These are phyloP conservation scores for Agrypnia vestita DNA, from an alignment of 1,140 invertebrate species.

Conservation along the genomic window DNA sequence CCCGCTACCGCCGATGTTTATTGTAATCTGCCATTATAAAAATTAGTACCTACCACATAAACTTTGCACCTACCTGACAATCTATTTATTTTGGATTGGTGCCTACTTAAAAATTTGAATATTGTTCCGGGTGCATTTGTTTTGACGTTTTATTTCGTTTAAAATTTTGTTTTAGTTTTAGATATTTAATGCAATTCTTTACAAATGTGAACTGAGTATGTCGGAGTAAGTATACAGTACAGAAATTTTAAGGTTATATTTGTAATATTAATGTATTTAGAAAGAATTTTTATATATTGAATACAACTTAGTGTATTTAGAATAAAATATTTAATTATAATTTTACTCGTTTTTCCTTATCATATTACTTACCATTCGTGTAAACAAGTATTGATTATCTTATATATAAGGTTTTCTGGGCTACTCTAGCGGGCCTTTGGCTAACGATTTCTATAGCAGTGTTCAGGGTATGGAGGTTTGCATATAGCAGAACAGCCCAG, in stretches of 20 bases:
- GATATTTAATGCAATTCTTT: constrained; percentile 1
- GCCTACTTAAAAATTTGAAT: constrained; percentile 24
- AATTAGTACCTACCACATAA: constrained; percentile 44
- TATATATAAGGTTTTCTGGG: too few species aligned
- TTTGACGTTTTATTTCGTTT: constrained; percentile 21
- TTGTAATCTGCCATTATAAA: neutral
- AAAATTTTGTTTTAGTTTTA: constrained; percentile 6
- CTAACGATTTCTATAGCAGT: too few species aligned
- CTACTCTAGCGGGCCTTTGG: too few species aligned
- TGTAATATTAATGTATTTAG: neutral
- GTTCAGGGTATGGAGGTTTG: too few species aligned
- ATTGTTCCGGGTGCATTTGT: constrained; percentile 9
- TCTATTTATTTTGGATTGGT: constrained; percentile 16
- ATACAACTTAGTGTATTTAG: too few species aligned
- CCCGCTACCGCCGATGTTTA: neutral
- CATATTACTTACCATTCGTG: too few species aligned
- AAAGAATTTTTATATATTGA: too few species aligned
- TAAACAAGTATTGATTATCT: too few species aligned
- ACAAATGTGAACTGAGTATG: neutral
- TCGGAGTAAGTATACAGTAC: constrained; percentile 6
- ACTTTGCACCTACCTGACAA: neutral
- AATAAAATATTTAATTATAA: too few species aligned
- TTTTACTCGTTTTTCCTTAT: too few species aligned
- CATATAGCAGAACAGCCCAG: too few species aligned
- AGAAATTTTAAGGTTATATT: neutral